A percentile compares a stretch with the other conserved stretches of the same genome.
These are phyloP conservation scores for Drosophila pallidifrons DNA, from an alignment of 1,140 invertebrate species.

Conservation along the genomic window DNA sequence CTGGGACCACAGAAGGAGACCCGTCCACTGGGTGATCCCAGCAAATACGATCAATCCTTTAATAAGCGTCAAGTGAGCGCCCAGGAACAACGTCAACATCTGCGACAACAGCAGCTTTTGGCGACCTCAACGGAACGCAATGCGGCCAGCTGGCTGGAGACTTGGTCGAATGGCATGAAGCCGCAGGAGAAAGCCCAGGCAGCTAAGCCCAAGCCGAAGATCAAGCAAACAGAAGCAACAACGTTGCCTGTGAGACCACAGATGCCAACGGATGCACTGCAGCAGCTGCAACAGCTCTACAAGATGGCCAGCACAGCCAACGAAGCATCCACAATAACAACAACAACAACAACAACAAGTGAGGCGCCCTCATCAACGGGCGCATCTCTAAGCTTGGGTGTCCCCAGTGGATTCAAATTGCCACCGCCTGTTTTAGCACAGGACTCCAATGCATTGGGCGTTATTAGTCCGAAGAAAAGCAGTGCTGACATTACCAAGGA, in stretches of 20 bases:
- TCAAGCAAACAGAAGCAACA: neutral
- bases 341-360: conserved; percentile 25
- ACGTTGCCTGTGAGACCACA: conserved; percentile 24
- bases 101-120: conserved; percentile 53
- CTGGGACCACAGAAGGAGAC: conserved; percentile 91
- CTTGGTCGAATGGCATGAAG: conserved; percentile 79
- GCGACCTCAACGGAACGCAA: conserved; percentile 70
- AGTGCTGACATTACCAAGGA: conserved; percentile 73
- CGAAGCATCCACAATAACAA: conserved; percentile 13
- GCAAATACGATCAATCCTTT: conserved; percentile 65
- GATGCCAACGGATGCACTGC: conserved; percentile 54
- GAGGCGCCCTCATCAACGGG: conserved; percentile 1
- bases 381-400: conserved; percentile 36
- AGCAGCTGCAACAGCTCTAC: conserved; percentile 78
- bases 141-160: conserved; percentile 72
- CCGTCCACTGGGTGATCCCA: conserved; percentile 86
- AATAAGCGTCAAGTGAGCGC: conserved; percentile 79
- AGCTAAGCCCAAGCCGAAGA: conserved; percentile 8
- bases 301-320: conserved; percentile 65
- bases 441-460: conserved; percentile 55
- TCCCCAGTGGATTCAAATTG: conserved; percentile 64
- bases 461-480: conserved; percentile 43
- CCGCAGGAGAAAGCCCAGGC: conserved; percentile 46
- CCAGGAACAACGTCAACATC: conserved; percentile 53
- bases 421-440: conserved; percentile 61